Evolutionary conservation across 2,113 vertebrate genomes (phyloP), one percentile per base, ranked within the genome.

Genomic region (Muntiacus reevesi): DNA sequence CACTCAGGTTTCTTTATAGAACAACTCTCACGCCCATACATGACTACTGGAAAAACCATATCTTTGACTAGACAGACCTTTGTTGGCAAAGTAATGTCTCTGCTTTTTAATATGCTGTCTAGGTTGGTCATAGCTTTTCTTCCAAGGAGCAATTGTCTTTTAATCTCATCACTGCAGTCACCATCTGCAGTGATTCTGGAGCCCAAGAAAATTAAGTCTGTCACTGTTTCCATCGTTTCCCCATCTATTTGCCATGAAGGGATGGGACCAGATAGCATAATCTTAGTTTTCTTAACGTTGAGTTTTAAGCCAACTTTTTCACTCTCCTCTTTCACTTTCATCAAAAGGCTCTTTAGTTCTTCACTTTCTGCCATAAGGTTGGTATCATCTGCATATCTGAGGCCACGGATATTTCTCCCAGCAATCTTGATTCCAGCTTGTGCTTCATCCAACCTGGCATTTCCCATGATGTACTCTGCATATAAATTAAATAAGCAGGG

Each of bases 251-350:
- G 19, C n/a, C n/a, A 71, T 71, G 64, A 71, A 71, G 64, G 36
- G 9, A 71, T 0, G 2, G 64, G 19, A 71, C 33, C 4, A 5
- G 1, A 36, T 21, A n/a, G 19, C n/a, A 36, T 36, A 36, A 36
- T 2, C n/a, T 71, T 71, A 0, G 5, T 71, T 71, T 71, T 23
- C n/a, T 71, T 21, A 71, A 71, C 11, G 17, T 6, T 71, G n/a
- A 36, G n/a, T 36, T 36, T 62, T 71, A 71, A 23, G 19, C 19
- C 64, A 71, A 36, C 19, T 71, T 71, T 36, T 36, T 71, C 17
- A 71, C 64, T 36, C 19, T 71, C n/a, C 64, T 21, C 64, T 71
- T 23, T 71, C n/a, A 23, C 64, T 36, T 71, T 71, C 17, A 71
- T 71, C n/a, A 71, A 71, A 19, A 71, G n/a, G n/a, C n/a, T 71